Evolutionary conservation across 1,140 invertebrate species (phyloP), one percentile per base, ranked within the genome.

Genomic region (Battus philenor): DNA sequence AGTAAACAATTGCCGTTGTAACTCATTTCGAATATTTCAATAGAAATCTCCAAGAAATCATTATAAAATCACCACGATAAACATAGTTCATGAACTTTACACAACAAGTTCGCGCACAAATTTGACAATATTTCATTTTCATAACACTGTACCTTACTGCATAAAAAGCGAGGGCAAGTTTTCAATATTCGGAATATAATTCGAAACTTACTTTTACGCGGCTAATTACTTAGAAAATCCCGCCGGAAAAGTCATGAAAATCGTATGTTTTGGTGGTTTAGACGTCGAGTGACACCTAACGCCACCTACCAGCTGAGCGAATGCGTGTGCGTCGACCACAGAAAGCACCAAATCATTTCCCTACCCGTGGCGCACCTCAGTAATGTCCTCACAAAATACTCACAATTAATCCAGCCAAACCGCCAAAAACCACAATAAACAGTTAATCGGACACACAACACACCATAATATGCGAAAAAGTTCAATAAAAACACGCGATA

Each of bases 331-430:
- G 84, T 86, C 84, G 79, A 66, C 67, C 73, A 85, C 83, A 69
- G 84, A 85, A 86, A 84, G 80, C 80, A 79, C 80, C 84, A 85
- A 86, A 81, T 85, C 84, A 86, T 86, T 86, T 86, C 84, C 84
- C 82, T 78, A 86, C 66, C 82, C 84, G 84, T 86, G 82, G 84
- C 84, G 82, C 82, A 84, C 75, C 79, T 78, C 79, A 65, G 71
- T 67, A 68, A 84, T 86, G 77, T 86, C 74, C 77, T 70, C 63
- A 74, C 74, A 73, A 78, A 80, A 83, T 85, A 83, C 79, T 81
- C 71, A 84, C 82, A 69, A 67, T 73, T 73, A 75, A 75, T 78
- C 62, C 74, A 56, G 75, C 59, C 62, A 61, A 85, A 79, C 65
- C 54, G 68, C 65, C 74, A 74, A 84, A 84, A 83, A 74, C 67